Percentiles rank a stretch among this genome's conserved stretches.
phyloP scores from a whole-genome alignment of 2,113 vertebrate species.

The Zapus hudsonius region DNA sequence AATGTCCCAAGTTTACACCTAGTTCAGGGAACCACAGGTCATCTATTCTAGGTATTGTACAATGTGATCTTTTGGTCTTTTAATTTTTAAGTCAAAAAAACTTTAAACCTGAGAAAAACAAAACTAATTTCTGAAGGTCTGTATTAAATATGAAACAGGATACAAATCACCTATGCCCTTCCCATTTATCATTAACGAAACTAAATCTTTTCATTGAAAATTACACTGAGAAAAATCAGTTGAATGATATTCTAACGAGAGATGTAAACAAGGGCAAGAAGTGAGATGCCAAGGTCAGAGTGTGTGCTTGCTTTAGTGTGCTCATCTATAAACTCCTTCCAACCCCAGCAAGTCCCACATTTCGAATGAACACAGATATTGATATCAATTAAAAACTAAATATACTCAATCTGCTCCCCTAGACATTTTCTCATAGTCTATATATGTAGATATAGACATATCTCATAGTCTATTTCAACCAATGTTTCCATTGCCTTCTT shows the following conservation, averaged over 20 bases:
- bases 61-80: background rate
- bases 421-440: background rate
- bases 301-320: background rate
- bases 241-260: background rate
- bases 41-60: background rate
- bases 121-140: background rate
- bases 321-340: background rate
- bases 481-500: background rate
- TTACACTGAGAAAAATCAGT: background rate
- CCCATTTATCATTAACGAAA: background rate
- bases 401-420: background rate
- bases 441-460: too few species aligned
- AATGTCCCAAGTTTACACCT: background rate
- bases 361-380: background rate
- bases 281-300: background rate
- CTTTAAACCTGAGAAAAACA: background rate
- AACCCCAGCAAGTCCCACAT: background rate
- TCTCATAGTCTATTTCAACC: background rate
- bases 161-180: background rate
- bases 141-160: background rate
- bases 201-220: background rate
- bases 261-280: background rate
- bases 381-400: background rate
- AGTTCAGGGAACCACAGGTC: accelerated
- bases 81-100: background rate